phyloP scores from a whole-genome alignment of 2,888 invertebrate species.

The Parnassius orleans region DNA sequence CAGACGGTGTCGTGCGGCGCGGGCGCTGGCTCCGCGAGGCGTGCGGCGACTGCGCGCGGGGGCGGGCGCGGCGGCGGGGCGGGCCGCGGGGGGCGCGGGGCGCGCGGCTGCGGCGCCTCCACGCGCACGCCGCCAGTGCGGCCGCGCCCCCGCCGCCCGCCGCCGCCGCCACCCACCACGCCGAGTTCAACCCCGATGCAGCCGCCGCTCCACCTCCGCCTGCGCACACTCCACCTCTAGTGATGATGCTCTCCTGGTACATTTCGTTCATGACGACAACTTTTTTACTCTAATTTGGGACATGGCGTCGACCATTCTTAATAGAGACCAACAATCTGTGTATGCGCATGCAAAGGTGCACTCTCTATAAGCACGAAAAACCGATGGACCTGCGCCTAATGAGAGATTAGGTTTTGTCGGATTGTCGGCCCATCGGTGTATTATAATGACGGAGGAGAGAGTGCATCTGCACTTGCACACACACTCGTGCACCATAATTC shows the following conservation, averaged over 20 bases:
- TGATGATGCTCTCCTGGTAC: background rate
- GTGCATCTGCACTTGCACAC: too few species aligned
- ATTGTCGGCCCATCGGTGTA: too few species aligned
- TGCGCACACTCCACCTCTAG: constrained; percentile 35
- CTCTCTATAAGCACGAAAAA: too few species aligned
- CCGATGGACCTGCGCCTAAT: too few species aligned
- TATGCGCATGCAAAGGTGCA: too few species aligned
- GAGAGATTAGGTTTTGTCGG: too few species aligned
- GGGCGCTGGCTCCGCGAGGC: constrained; percentile 55
- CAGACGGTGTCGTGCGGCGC: constrained; percentile 67
- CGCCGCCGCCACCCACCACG: constrained; percentile 44
- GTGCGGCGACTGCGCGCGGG: constrained; percentile 67
- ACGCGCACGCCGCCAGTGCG: constrained; percentile 51
- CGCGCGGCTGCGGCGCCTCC: constrained; percentile 58
- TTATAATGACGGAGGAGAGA: too few species aligned
- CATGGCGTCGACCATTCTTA: too few species aligned
- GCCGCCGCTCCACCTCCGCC: constrained; percentile 48
- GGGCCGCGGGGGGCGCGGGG: constrained; percentile 44
- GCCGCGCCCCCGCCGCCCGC: constrained; percentile 42
- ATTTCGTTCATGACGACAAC: background rate
- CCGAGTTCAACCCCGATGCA: constrained; percentile 43
- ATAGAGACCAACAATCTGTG: too few species aligned
- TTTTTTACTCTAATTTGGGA: too few species aligned
- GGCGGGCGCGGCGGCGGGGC: constrained; percentile 66
- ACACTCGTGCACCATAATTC: too few species aligned